Percentiles rank a stretch among this genome's conserved stretches.
Conservation (phyloP, 2,113 vertebrate species). For the Smithornis capensis region DNA sequence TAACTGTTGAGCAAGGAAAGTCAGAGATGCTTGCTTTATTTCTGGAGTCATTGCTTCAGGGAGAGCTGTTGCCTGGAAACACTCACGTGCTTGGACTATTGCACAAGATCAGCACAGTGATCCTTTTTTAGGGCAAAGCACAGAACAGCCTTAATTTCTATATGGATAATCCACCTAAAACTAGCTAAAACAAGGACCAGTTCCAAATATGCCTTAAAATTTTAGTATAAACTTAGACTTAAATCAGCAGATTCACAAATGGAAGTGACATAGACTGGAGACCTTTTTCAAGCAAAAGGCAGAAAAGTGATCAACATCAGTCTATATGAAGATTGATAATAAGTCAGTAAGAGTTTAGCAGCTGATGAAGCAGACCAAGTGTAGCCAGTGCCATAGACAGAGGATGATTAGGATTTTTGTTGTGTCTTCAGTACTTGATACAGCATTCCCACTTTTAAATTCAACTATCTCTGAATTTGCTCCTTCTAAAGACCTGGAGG, state of each 20-base stretch:
- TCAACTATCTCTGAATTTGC: neutral
- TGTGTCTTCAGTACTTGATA: neutral
- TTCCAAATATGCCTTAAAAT: neutral
- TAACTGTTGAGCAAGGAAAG: neutral
- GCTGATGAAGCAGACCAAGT: neutral
- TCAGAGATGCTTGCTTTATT: neutral
- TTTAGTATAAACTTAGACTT: neutral
- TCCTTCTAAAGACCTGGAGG: neutral
- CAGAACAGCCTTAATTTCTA: neutral
- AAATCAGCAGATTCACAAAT: neutral
- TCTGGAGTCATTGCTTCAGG: neutral
- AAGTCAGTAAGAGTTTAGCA: neutral
- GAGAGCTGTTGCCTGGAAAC: neutral
- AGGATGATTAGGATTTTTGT: neutral
- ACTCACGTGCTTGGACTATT: neutral
- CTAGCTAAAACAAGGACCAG: neutral
- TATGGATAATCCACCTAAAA: neutral
- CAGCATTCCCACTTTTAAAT: neutral
- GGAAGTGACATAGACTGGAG: neutral
- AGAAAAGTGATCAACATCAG: neutral
- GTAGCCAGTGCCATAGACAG: neutral
- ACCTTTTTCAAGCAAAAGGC: neutral
- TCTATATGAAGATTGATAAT: neutral
- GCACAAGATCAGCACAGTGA: rapidly evolving
- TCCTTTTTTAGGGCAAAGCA: neutral